Base-by-base conservation (phyloP, 2,797 vertebrate species). In the Tympanoctomys barrerae region DNA sequence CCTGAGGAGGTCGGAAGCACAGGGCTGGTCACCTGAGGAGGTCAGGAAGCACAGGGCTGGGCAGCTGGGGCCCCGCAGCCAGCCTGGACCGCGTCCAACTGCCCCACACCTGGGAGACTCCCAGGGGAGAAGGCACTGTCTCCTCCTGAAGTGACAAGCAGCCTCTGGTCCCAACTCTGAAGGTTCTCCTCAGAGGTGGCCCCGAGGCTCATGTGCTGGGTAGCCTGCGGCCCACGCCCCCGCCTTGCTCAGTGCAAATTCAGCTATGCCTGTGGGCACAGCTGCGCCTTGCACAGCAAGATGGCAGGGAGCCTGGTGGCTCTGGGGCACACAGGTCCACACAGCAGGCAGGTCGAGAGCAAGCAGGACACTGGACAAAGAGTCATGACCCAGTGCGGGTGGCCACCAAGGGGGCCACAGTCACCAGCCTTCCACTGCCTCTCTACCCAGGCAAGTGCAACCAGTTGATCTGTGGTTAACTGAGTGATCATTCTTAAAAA, bases 351-450 rank as follows among this genome's bases (percentile, higher is more conserved):
- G 21, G 28, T 52, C 1, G 7, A n/a, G 10, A 66, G 70, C 86
- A 52, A 54, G 64, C 2, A 42, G 31, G 64, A 52, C 21, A 4
- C 1, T 26, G 39, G 0, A n/a, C 12, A 39, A 42, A 0, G n/a
- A 68, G 59, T 46, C 42, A 5, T 62, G 36, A 12, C 5, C 57
- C 6, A 18, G 16, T 5, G 13, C 5, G 2, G 14, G 36, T 59
- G 8, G 46, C 14, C 3, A 2, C n/a, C 1, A 16, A 52, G 26
- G 28, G 77, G 14, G 12, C 78, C 68, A 4, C 8, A 3, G 73
- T 11, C 0, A 11, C 22, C 16, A 0, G 0, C 5, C 1, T 24
- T 0, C 31, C 10, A 13, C 19, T 2, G 54, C 11, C 68, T 39
- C 68, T 75, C 64, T 52, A 14, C 26, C 61, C 36, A 36, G 11